Base-by-base conservation (phyloP, 2,888 invertebrate species). In the Aethes cnicana region DNA sequence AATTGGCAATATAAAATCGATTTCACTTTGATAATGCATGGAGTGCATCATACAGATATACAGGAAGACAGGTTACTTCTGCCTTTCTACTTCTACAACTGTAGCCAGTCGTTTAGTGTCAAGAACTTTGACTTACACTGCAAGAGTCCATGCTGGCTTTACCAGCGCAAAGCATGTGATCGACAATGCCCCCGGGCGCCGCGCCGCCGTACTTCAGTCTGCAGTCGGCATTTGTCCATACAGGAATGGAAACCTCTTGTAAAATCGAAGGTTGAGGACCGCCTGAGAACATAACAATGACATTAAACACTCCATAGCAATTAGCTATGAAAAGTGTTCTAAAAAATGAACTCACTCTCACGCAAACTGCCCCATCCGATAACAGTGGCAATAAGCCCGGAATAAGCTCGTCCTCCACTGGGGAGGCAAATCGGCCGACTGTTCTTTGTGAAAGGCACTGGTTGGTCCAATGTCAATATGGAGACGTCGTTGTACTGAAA, bases 141-240 rank as follows among this genome's bases (percentile, higher is more conserved):
- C 97, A 97, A 12, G 97, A 97, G 82, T 97, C 97, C 85, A 93
- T 95, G 55, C 93, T 92, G 7, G 94, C 94, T 81, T 93, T 92
- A 1, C 97, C 97, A 37, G 97, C 97, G 74, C 97, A 97, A 4
- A 97, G 81, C 93, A 97, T 96, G 66, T 95, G 95, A 6, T 95
- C 95, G 1, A 96, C 94, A 52, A 97, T 97, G 16, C 97, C 97
- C 6, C 96, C 97, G 0, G 97, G 95, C n/a, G 96, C 96, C 0
- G 95, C 95, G 6, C 91, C 89, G 12, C 96, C 96, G 73, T 97
- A 97, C 72, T 95, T 96, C 12, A 90, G 74, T 53, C 93, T 92
- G 68, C 97, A 97, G 59, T 95, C 94, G 0, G 81, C 62, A 75
- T 96, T 96, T 0, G 93, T 91, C 96, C 96, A 96, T 61, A 97